phyloP scores from a whole-genome alignment of 2,797 vertebrate genomes.

The Lacerta agilis region DNA sequence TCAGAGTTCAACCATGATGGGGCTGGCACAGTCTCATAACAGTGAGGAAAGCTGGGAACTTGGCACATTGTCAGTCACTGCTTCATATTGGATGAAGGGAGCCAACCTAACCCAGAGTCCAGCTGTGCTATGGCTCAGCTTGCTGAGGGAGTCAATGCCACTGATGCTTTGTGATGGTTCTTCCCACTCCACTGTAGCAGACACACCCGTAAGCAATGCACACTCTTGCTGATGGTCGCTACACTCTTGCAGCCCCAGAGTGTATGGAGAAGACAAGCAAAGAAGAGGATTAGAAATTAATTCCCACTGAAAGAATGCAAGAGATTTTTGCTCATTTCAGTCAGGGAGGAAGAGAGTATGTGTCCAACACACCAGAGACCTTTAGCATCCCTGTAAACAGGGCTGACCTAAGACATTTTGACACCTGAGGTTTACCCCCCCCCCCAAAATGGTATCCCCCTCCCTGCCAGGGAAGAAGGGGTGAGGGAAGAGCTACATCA shows the following conservation, averaged over 20 bases:
- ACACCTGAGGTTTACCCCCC: too few species aligned
- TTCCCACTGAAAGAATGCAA: neutral
- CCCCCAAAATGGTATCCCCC: too few species aligned
- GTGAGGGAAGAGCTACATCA: too few species aligned
- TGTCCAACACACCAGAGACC: neutral
- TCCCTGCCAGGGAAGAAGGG: too few species aligned
- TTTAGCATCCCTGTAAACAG: neutral
- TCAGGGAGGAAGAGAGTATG: neutral
- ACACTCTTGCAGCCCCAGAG: neutral
- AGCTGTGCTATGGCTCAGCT: constrained; percentile 55
- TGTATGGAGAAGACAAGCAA: neutral
- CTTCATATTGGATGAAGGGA: constrained; percentile 23
- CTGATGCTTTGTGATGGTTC: neutral
- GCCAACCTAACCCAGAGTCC: constrained; percentile 47
- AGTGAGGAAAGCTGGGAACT: constrained; percentile 42
- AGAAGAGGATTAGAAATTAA: neutral
- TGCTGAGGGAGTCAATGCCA: neutral
- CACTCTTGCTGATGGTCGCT: neutral
- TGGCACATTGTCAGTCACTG: constrained; percentile 62
- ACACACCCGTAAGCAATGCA: neutral
- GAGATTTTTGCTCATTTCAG: neutral
- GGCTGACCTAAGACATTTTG: too few species aligned
- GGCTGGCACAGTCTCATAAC: constrained; percentile 47
- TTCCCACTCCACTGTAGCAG: neutral
- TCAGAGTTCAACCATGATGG: constrained; percentile 56